phyloP scores from a whole-genome alignment of 2,888 invertebrate genomes.

The Dryobota labecula region DNA sequence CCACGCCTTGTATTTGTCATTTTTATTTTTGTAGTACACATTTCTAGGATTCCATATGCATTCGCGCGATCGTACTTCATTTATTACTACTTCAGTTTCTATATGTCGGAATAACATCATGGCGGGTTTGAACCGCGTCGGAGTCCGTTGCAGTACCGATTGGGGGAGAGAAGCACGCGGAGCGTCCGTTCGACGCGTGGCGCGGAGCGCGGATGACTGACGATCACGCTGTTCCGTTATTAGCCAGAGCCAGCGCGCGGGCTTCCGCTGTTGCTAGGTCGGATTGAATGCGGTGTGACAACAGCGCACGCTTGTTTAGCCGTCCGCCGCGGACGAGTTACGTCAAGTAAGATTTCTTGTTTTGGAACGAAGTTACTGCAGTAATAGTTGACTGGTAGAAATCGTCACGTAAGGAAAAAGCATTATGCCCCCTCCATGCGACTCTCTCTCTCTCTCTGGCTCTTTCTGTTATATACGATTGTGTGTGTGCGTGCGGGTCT shows the following conservation, averaged over 20 bases:
- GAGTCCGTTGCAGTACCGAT: slow-evolving; percentile 1
- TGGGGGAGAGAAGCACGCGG: not conserved
- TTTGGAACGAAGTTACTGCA: no score
- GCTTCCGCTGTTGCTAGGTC: slow-evolving; percentile 37
- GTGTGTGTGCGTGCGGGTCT: no score
- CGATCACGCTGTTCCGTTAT: slow-evolving; percentile 17
- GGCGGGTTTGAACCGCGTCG: slow-evolving; percentile 12
- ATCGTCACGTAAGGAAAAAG: no score
- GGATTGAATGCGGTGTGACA: slow-evolving; percentile 17
- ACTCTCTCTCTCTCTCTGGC: no score
- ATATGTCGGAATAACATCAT: slow-evolving; percentile 13
- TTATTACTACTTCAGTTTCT: slow-evolving; percentile 34
- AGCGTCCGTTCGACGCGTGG: slow-evolving; percentile 12
- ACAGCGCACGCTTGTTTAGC: slow-evolving; percentile 15
- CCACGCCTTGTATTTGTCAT: slow-evolving; percentile 31
- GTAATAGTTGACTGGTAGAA: no score
- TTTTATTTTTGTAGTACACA: slow-evolving; percentile 20
- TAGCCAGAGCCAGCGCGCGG: slow-evolving; percentile 4
- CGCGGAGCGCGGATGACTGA: slow-evolving; percentile 48
- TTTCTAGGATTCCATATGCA: slow-evolving; percentile 41
- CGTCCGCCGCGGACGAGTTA: slow-evolving; percentile 28
- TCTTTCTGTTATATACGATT: no score
- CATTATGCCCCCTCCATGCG: no score
- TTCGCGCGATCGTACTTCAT: slow-evolving; percentile 36
- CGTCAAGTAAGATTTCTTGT: not conserved